Evolutionary conservation across 2,113 vertebrate species (phyloP), one percentile per base, ranked within the genome.

Genomic region (Malurus melanocephalus): DNA sequence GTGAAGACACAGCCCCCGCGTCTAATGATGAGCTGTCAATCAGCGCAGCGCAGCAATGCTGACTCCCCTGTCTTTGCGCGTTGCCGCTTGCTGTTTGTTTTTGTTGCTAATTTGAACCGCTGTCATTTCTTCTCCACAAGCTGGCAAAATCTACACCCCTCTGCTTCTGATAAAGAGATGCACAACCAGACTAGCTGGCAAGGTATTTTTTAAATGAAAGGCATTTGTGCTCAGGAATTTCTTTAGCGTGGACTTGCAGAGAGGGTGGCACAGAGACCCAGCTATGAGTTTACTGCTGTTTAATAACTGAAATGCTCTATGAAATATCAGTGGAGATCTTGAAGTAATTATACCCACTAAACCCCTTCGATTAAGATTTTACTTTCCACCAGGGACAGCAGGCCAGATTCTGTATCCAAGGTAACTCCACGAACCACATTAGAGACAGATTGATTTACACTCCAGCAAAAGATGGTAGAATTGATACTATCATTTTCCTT

Each of bases 291-390:
- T 92, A 57, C 72, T 80, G 59, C 42, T 88, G 20, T 38, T 72
- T 64, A 67, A 72, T 86, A 80, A 24, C 28, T 71, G 60, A 75
- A 95, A 75, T 59, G 35, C 19, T 30, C 9, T 72, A 43, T 33
- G 53, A 90, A 93, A 92, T 87, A 40, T 60, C 86, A 92, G 23
- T 53, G 46, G 55, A 66, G 56, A 53, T 55, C 48, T 30, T 81
- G 32, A 85, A 73, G 67, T 84, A 95, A 91, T 88, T 90, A 67
- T 28, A 66, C n/a, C 33, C 53, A 76, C 42, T 73, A 52, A 86
- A 94, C 11, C 4, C 53, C 43, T 89, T 65, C 80, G 87, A 42
- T 88, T 89, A 88, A 80, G 38, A 59, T 42, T 53, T 86, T 80
- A 57, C 56, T 90, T 93, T 76, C 85, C 76, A 52, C 8, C 32